Evolutionary conservation across 2,797 vertebrate genomes (phyloP).

Genomic region (Acipenser transmontanus): DNA sequence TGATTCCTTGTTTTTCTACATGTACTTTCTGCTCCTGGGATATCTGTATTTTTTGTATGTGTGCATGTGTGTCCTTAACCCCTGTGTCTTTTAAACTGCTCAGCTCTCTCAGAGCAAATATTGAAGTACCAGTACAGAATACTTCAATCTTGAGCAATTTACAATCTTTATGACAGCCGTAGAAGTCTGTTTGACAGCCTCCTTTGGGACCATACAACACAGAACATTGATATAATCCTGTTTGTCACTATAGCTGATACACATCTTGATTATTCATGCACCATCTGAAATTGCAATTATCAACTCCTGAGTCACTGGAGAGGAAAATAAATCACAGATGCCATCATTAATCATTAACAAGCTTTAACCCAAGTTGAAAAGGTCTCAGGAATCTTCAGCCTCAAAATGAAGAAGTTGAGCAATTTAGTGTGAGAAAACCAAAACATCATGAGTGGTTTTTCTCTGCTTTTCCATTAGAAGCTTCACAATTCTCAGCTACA

Average conservation of each 20-base stretch:
- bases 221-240: conserved; percentile 15
- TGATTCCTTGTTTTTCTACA: no score
- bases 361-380: conserved; percentile 16
- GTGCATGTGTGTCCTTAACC: no score
- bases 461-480: not conserved
- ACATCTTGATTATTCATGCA: conserved; percentile 15
- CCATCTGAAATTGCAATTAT: conserved; percentile 13
- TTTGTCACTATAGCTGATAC: conserved; percentile 7
- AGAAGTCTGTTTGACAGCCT: not conserved
- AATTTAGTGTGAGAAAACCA: conserved; percentile 7
- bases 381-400: conserved; percentile 14
- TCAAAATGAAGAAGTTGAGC: no score
- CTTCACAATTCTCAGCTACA: no score
- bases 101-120: no score
- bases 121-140: no score
- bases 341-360: conserved; percentile 5
- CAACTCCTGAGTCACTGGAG: conserved; percentile 8
- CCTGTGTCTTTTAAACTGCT: no score
- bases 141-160: no score
- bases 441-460: conserved; percentile 14
- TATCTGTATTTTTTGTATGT: no score
- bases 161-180: no score
- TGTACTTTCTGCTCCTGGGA: no score
- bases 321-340: conserved; percentile 20
- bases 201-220: conserved; percentile 16